Conservation (phyloP, 1,140 invertebrate genomes). For the Drosophila navojoa region DNA sequence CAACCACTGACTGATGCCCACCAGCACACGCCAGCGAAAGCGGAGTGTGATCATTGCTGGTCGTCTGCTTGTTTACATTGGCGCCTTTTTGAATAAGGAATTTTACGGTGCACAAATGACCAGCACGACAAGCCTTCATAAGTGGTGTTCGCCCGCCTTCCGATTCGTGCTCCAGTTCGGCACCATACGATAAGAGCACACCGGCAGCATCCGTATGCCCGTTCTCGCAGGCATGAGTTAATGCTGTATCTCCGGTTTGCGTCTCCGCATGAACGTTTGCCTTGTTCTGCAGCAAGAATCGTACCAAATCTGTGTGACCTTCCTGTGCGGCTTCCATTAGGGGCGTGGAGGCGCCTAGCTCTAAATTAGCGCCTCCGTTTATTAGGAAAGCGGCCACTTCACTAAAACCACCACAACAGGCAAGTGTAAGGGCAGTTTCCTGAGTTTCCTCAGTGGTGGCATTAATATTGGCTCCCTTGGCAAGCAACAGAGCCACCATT, state of each 20-base stretch:
- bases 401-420: conserved; percentile 98
- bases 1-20: conserved; percentile 96
- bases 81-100: conserved; percentile 97
- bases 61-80: conserved; percentile 96
- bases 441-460: conserved; percentile 99
- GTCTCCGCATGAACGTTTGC: conserved; percentile 97
- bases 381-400: conserved; percentile 99
- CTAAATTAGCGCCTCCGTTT: conserved; percentile 97
- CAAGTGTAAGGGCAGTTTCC: conserved; percentile 98
- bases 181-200: conserved; percentile 94
- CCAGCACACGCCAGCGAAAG: conserved; percentile 98
- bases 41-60: conserved; percentile 99
- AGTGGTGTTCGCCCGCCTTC: conserved; percentile 97
- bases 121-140: conserved; percentile 99
- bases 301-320: conserved; percentile 96
- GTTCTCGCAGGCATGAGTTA: conserved; percentile 98
- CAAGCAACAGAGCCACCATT: conserved; percentile 97
- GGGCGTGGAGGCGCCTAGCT: conserved; percentile 97
- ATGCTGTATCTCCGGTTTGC: conserved; percentile 97
- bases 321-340: conserved; percentile 99
- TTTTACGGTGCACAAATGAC: conserved; percentile 99
- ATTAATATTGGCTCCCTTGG: conserved; percentile 98
- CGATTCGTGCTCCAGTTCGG: conserved; percentile 97
- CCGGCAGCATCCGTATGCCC: conserved; percentile 97
- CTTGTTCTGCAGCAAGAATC: conserved; percentile 91